Evolutionary conservation across 2,888 invertebrate species (phyloP).

Genomic region (Biston betularia): DNA sequence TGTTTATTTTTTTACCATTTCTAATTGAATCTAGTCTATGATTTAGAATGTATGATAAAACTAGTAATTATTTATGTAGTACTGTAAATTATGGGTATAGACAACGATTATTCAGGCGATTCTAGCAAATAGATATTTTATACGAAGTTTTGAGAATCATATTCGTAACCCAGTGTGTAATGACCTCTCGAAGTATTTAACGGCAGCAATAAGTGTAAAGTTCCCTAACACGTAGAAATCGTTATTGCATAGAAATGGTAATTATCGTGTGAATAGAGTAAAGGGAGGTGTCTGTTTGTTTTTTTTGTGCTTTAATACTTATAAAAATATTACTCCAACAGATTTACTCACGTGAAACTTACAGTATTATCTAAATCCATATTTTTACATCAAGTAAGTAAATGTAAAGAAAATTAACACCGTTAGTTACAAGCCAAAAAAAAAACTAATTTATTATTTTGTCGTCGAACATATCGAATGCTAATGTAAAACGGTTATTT

Average conservation of each 20-base stretch:
- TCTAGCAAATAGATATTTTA: conserved; percentile 47
- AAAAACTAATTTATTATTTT: too few species aligned
- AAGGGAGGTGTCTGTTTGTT: neutral
- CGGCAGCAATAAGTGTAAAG: conserved; percentile 57
- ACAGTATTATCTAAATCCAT: neutral
- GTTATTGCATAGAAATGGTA: conserved; percentile 44
- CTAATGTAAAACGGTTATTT: too few species aligned
- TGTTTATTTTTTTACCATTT: conserved; percentile 15
- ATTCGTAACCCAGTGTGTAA: conserved; percentile 30
- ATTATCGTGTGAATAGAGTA: conserved; percentile 37
- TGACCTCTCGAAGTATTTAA: conserved; percentile 22
- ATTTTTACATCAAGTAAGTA: too few species aligned
- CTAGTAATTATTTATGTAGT: conserved; percentile 52
- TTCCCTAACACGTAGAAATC: conserved; percentile 41
- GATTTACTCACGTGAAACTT: neutral
- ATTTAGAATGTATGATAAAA: conserved; percentile 46
- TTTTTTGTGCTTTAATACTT: conserved; percentile 17
- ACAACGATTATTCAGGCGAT: conserved; percentile 68
- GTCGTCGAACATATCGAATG: too few species aligned
- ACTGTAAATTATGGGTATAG: conserved; percentile 67
- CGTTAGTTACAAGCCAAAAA: too few species aligned
- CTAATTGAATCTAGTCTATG: conserved; percentile 52
- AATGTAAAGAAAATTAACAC: too few species aligned
- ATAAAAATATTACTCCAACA: neutral
- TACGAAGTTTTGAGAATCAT: conserved; percentile 36